A percentile compares a stretch with the other conserved stretches of the same genome.
These are phyloP conservation scores for Orthosia gracilis DNA, from an alignment of 2,888 invertebrate species.

Conservation along the genomic window DNA sequence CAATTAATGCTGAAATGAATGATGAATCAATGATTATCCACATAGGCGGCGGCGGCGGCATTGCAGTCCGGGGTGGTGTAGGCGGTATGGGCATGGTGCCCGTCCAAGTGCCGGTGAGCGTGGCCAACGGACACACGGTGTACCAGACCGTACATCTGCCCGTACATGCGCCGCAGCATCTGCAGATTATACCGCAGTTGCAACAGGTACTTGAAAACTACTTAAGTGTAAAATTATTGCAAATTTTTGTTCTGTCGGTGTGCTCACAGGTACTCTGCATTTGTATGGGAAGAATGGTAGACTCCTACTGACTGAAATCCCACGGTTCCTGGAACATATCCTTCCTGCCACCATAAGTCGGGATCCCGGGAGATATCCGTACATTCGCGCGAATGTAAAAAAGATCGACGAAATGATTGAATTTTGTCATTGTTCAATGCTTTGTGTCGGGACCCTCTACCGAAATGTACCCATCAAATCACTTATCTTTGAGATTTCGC, in stretches of 20 bases:
- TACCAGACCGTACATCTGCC: slow-evolving; percentile 99
- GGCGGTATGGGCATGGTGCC: slow-evolving; percentile 93
- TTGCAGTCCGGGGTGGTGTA: slow-evolving; percentile 75
- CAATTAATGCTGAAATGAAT: too few species aligned
- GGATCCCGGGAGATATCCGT: too few species aligned
- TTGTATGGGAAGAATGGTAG: neutral
- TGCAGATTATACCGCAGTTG: slow-evolving; percentile 96
- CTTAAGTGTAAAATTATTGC: neutral
- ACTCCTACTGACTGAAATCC: neutral
- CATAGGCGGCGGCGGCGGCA: slow-evolving; percentile 73
- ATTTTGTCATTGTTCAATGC: too few species aligned
- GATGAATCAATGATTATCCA: neutral
- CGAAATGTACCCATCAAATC: neutral
- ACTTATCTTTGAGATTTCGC: neutral
- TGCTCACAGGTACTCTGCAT: too few species aligned
- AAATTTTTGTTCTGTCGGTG: neutral
- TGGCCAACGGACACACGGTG: slow-evolving; percentile 97
- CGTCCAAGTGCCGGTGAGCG: slow-evolving; percentile 97
- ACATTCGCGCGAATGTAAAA: neutral
- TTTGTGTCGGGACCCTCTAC: neutral
- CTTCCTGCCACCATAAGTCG: neutral
- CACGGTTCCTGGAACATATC: neutral
- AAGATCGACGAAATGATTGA: neutral
- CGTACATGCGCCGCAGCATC: slow-evolving; percentile 94
- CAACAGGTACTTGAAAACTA: slow-evolving; percentile 91